Percentiles rank a stretch among this genome's conserved stretches.
Conservation (phyloP, 2,797 vertebrate species). For the Anguilla marmorata region DNA sequence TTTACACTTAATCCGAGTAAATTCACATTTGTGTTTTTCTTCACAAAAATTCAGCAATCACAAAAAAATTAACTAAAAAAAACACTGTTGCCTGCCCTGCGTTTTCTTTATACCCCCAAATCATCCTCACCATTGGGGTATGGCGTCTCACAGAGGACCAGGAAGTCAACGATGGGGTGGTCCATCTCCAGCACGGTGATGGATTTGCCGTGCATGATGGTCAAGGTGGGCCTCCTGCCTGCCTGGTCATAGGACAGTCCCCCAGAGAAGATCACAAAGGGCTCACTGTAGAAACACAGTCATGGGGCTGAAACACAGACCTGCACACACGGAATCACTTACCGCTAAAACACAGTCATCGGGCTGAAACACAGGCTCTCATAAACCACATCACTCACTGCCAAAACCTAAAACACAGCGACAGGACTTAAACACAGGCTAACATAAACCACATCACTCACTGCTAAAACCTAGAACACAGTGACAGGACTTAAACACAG, state of each 20-base stretch:
- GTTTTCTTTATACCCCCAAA: background rate
- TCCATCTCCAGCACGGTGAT: slow-evolving; percentile 99
- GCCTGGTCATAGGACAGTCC: slow-evolving; percentile 94
- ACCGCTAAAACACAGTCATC: background rate
- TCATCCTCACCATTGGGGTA: slow-evolving; percentile 88
- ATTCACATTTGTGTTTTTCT: background rate
- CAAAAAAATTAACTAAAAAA: background rate
- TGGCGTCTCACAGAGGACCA: slow-evolving; percentile 93
- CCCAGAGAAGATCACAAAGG: slow-evolving; percentile 95
- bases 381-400: background rate
- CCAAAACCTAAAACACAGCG: background rate
- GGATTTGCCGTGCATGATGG: slow-evolving; percentile 98
- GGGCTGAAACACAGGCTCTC: background rate
- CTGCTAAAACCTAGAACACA: background rate
- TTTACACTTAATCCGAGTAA: background rate
- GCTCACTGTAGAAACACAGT: slow-evolving; percentile 73
- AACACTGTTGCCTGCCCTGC: background rate
- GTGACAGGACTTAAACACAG: background rate
- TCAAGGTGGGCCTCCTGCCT: slow-evolving; percentile 90
- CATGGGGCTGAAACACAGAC: background rate
- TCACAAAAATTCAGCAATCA: background rate
- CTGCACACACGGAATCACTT: background rate
- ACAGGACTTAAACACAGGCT: background rate
- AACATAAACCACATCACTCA: background rate
- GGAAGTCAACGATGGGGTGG: slow-evolving; percentile 96